Conservation (phyloP, 2,888 invertebrate species). For the Aelia acuminata region DNA sequence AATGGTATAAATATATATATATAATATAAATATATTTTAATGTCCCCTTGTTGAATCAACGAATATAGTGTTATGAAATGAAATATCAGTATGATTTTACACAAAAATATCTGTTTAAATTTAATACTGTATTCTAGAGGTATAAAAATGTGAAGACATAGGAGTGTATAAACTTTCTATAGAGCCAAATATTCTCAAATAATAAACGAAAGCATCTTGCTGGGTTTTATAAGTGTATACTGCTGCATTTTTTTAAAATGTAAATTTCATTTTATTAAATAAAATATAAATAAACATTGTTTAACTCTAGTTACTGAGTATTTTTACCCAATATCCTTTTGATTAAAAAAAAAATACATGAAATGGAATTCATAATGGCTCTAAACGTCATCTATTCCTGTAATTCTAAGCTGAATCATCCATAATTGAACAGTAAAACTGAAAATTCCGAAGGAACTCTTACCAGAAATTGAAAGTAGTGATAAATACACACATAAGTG, state of each 20-base stretch:
- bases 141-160: constrained; percentile 21
- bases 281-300: constrained; percentile 51
- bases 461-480: too few species aligned
- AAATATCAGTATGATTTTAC: constrained; percentile 22
- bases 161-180: constrained; percentile 40
- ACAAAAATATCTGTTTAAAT: constrained; percentile 35
- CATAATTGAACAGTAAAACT: too few species aligned
- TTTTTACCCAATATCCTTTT: neutral
- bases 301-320: neutral
- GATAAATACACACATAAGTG: too few species aligned
- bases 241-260: constrained; percentile 25
- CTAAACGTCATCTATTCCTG: too few species aligned
- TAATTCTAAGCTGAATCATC: too few species aligned
- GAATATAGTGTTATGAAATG: constrained; percentile 46
- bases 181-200: constrained; percentile 15
- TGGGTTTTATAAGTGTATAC: constrained; percentile 44
- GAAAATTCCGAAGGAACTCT: too few species aligned
- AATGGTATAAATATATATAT: constrained; percentile 21
- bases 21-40: constrained; percentile 53
- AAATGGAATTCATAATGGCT: neutral
- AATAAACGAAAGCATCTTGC: constrained; percentile 23
- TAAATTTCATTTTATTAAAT: constrained; percentile 36
- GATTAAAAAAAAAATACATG: neutral
- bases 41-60: constrained; percentile 51
- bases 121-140: neutral